Evolutionary conservation across 2,797 vertebrate species (phyloP), one percentile per base, ranked within the genome.

Genomic region (Tiaroga cobitis): DNA sequence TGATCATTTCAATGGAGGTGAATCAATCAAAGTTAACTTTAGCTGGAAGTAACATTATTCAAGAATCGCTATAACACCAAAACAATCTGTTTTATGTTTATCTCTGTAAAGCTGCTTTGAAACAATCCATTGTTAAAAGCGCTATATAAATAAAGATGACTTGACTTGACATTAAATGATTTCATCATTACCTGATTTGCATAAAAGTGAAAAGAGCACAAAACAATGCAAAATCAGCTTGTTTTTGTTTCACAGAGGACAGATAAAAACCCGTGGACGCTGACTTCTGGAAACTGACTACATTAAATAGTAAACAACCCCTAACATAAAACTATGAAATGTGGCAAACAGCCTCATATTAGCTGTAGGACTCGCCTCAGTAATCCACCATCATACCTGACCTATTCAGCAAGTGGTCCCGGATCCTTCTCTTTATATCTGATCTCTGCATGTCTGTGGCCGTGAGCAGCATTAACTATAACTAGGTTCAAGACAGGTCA

Each of bases 351-450:
- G 19, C 21, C 37, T 51, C 9, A 37, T 8, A 54, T 16, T 43
- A 43, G 13, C 26, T 26, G 8, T 43, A 73, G 51, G 41, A 61
- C 29, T 41, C 81, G 13, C 75, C 49, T 69, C 11, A 3, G 49
- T 80, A 61, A 68, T 51, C 41, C 16, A 37, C 41, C 34, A 79
- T 32, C 26, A 77, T 59, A 24, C n/a, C 78, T 87, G 72, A 85
- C 86, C 72, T 85, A 65, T 81, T 43, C 61, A 41, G 19, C 75
- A 51, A 68, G 6, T 56, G 4, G 19, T 21, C 61, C 69, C 51
- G n/a, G 19, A 54, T 39, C 18, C 15, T 18, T 59, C n/a, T n/a
- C 11, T 32, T 82, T n/a, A 26, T 24, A 54, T 77, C 61, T 61
- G 70, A 87, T 63, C 49, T 54, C 49, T 51, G 59, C 32, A 39